Percentiles rank a stretch among this genome's conserved stretches.
These are phyloP conservation scores for Laticauda laticaudata DNA, from an alignment of 2,113 vertebrate species.

Conservation along the genomic window DNA sequence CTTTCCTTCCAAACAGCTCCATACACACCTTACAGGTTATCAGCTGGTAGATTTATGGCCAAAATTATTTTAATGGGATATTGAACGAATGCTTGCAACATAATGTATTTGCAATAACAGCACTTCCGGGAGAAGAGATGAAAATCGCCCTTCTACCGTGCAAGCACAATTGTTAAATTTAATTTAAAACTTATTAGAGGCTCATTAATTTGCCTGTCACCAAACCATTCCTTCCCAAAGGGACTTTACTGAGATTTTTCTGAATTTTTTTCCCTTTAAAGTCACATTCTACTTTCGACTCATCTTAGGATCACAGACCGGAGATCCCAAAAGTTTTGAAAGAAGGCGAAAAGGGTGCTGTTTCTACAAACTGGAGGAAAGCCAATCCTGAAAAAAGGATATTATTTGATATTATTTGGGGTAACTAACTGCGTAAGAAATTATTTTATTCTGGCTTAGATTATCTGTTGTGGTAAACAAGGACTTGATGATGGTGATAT, in stretches of 20 bases:
- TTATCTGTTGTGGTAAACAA: neutral
- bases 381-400: neutral
- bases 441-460: neutral
- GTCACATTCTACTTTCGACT: neutral
- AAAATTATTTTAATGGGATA: conserved; percentile 37
- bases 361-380: neutral
- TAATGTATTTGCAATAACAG: conserved; percentile 11
- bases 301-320: accelerated
- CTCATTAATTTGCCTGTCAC: conserved; percentile 34
- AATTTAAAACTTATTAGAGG: conserved; percentile 8
- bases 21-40: conserved; percentile 4
- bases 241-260: neutral
- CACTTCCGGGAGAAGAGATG: conserved; percentile 19
- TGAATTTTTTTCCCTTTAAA: neutral
- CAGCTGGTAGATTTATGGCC: conserved; percentile 42
- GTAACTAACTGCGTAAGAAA: neutral
- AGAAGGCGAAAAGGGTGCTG: neutral
- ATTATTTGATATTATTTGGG: neutral
- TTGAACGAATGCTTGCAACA: conserved; percentile 10
- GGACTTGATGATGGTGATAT: neutral
- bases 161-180: conserved; percentile 7
- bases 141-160: conserved; percentile 2
- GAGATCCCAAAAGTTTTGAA: accelerated
- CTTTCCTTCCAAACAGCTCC: neutral
- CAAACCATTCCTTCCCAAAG: neutral